Conservation (phyloP, 1,140 invertebrate species). For the Drosophila auraria region DNA sequence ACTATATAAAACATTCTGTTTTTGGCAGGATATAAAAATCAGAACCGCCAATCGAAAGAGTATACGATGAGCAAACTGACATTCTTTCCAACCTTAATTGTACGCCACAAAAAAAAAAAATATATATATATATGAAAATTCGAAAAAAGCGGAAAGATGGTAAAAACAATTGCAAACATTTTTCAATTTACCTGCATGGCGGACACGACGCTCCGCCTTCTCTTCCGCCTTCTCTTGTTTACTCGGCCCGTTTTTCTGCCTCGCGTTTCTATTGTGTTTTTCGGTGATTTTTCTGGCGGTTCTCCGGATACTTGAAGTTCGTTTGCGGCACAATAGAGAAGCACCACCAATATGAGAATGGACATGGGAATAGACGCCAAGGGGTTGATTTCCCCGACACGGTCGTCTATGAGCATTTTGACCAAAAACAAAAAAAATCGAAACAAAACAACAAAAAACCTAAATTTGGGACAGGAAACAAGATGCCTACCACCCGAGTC, state of each 20-base stretch:
- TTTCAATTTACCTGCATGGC: constrained; percentile 76
- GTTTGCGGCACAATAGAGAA: constrained; percentile 10
- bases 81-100: constrained; percentile 29
- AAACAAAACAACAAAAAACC: constrained; percentile 8
- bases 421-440: constrained; percentile 18
- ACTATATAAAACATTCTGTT: too few relatives aligned
- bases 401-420: constrained; percentile 17
- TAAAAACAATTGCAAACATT: constrained; percentile 71
- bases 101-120: neutral
- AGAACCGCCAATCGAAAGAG: neutral
- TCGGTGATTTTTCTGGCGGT: neutral
- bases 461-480: constrained; percentile 30
- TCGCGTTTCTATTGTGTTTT: constrained; percentile 14
- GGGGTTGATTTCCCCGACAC: neutral
- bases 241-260: neutral
- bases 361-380: neutral
- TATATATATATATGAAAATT: too few relatives aligned
- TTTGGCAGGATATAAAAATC: neutral
- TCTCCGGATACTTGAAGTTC: neutral
- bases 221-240: constrained; percentile 3
- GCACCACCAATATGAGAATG: constrained; percentile 9
- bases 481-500: constrained; percentile 13
- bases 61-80: neutral
- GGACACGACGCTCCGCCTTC: neutral
- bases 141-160: constrained; percentile 9